Evolutionary conservation across 2,888 invertebrate species (phyloP).

Genomic region (Athetis lepigone): DNA sequence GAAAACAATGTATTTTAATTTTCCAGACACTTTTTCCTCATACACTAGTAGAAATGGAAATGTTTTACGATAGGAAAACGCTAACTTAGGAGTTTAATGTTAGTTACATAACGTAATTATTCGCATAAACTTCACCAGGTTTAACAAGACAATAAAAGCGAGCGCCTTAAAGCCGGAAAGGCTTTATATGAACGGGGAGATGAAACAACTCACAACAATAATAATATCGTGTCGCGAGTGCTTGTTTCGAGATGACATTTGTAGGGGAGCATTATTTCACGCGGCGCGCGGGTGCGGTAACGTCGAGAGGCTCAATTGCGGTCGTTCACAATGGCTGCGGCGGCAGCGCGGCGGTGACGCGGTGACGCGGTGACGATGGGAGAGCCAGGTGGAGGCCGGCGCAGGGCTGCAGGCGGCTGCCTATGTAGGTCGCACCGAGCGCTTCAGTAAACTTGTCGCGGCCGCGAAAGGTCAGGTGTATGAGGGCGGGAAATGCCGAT

Average conservation of each 20-base stretch:
- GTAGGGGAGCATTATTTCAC: conserved; percentile 80
- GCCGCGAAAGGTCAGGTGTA: conserved; percentile 89
- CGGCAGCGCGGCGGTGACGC: conserved; percentile 63
- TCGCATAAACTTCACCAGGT: conserved; percentile 73
- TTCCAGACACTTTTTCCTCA: conserved; percentile 13
- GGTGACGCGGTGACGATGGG: conserved; percentile 52
- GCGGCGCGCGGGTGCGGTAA: conserved; percentile 74
- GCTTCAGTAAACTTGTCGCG: conserved; percentile 88
- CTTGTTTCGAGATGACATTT: conserved; percentile 81
- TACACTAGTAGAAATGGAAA: conserved; percentile 15
- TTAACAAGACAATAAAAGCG: conserved; percentile 75
- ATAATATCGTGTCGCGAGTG: conserved; percentile 78
- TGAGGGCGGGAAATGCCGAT: conserved; percentile 88
- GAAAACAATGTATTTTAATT: conserved; percentile 14
- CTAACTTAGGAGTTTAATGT: conserved; percentile 59
- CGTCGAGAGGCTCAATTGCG: conserved; percentile 82
- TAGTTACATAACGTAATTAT: conserved; percentile 72
- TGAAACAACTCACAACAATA: conserved; percentile 81
- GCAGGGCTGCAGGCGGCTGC: conserved; percentile 73
- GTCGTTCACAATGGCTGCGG: conserved; percentile 77
- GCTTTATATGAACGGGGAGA: conserved; percentile 74
- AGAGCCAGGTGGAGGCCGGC: conserved; percentile 65
- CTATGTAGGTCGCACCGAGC: conserved; percentile 87
- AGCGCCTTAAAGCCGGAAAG: conserved; percentile 72
- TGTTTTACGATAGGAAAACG: conserved; percentile 24